These are phyloP conservation scores for Alosa sapidissima DNA, from an alignment of 2,797 vertebrate genomes.

Conservation along the genomic window DNA sequence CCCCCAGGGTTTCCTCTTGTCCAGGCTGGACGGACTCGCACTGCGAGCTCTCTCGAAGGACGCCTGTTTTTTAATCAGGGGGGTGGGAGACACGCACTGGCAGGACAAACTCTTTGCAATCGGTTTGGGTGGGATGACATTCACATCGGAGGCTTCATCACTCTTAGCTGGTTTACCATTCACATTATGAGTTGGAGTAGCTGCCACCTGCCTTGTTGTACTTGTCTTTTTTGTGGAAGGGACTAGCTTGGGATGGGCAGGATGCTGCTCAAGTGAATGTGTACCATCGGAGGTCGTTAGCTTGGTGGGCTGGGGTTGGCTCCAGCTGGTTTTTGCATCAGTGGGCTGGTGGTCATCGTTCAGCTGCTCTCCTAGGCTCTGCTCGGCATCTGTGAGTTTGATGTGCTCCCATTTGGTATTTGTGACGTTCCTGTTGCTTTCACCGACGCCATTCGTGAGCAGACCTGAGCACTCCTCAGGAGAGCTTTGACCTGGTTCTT, in stretches of 20 bases:
- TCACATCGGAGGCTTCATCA: slow-evolving; percentile 54
- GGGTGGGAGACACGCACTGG: slow-evolving; percentile 30
- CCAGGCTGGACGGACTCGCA: slow-evolving; percentile 64
- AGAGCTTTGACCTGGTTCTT: slow-evolving; percentile 52
- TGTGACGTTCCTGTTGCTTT: slow-evolving; percentile 32
- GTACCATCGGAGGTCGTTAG: neutral
- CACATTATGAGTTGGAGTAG: slow-evolving; percentile 46
- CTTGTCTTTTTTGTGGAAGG: slow-evolving; percentile 31
- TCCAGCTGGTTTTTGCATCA: slow-evolving; percentile 32
- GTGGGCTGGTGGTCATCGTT: slow-evolving; percentile 23
- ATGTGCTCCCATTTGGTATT: slow-evolving; percentile 35
- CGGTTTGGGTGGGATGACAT: slow-evolving; percentile 50
- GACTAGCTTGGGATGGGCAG: slow-evolving; percentile 27
- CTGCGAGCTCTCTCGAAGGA: slow-evolving; percentile 62
- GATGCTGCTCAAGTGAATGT: neutral
- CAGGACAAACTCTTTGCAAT: slow-evolving; percentile 51
- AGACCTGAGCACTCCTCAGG: slow-evolving; percentile 35
- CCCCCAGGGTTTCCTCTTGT: slow-evolving; percentile 74
- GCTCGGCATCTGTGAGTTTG: slow-evolving; percentile 35
- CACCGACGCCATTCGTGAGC: slow-evolving; percentile 51
- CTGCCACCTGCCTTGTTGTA: slow-evolving; percentile 43
- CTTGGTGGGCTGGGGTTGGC: slow-evolving; percentile 24
- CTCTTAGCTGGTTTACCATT: slow-evolving; percentile 68
- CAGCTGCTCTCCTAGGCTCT: slow-evolving; percentile 51
- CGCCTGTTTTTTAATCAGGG: slow-evolving; percentile 64